These are phyloP conservation scores for Neodontobutis hainanensis DNA, from an alignment of 2,113 vertebrate species.

Conservation along the genomic window DNA sequence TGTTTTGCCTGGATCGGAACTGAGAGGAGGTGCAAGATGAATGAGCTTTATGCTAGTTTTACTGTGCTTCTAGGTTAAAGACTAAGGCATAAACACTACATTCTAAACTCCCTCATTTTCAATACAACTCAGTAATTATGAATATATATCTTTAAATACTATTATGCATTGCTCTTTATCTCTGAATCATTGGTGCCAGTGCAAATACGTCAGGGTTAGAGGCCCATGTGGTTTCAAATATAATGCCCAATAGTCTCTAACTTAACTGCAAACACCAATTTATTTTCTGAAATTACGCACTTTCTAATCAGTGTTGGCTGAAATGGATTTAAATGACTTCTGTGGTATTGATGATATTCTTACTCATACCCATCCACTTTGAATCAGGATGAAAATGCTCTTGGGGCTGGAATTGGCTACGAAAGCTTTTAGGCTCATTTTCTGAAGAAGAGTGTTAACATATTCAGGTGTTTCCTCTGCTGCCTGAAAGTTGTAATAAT, in stretches of 20 bases:
- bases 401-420: conserved; percentile 11
- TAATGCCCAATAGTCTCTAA: conserved; percentile 26
- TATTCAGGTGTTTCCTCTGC: conserved; percentile 24
- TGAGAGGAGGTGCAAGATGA: conserved; percentile 36
- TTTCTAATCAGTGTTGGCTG: conserved; percentile 56
- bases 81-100: conserved; percentile 28
- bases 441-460: conserved; percentile 40
- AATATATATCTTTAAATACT: conserved; percentile 9
- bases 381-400: conserved; percentile 19
- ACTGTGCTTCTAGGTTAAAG: background rate
- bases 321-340: conserved; percentile 61
- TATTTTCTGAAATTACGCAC: conserved; percentile 53
- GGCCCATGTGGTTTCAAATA: background rate
- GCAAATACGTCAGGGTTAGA: conserved; percentile 21
- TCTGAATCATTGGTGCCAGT: conserved; percentile 40
- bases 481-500: conserved; percentile 2
- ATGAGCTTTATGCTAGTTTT: conserved; percentile 16
- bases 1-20: conserved; percentile 29
- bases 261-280: conserved; percentile 62
- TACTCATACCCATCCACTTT: conserved; percentile 52
- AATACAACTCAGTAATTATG: conserved; percentile 17
- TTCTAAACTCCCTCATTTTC: conserved; percentile 38
- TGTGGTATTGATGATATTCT: conserved; percentile 53
- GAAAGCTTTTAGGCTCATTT: conserved; percentile 23
- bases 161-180: conserved; percentile 37